Percentiles rank a stretch among this genome's conserved stretches.
These are phyloP conservation scores for Colaptes auratus DNA, from an alignment of 2,113 vertebrate genomes.

Conservation along the genomic window DNA sequence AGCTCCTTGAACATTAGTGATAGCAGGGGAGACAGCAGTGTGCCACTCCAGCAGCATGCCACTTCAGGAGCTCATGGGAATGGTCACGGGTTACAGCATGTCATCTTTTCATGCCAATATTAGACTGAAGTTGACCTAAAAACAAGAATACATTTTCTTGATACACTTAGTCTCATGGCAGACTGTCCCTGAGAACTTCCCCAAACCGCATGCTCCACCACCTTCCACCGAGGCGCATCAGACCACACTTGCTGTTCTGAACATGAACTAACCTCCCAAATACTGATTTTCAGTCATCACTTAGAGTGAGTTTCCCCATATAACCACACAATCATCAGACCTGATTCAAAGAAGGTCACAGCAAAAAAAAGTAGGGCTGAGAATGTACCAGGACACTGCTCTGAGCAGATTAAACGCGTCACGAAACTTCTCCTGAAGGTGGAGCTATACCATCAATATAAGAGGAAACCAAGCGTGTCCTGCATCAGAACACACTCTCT, in stretches of 20 bases:
- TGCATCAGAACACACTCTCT: neutral
- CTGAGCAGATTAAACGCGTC: neutral
- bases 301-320: neutral
- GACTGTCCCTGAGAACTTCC: neutral
- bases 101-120: neutral
- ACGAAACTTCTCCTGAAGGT: conserved; percentile 19
- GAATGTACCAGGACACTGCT: neutral
- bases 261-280: too few relatives aligned
- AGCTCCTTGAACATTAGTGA: neutral
- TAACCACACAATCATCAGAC: neutral
- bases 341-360: neutral
- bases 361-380: neutral
- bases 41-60: neutral
- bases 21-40: neutral
- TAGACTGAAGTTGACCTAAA: neutral
- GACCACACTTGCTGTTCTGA: neutral
- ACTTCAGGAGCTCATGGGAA: neutral
- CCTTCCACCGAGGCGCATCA: neutral
- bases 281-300: accelerated
- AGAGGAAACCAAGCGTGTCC: neutral
- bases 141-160: neutral
- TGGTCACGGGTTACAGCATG: accelerated
- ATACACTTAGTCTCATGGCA: neutral
- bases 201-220: accelerated
- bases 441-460: conserved; percentile 26